Conservation (phyloP, 2,113 vertebrate genomes). For the Thryonomys swinderianus region DNA sequence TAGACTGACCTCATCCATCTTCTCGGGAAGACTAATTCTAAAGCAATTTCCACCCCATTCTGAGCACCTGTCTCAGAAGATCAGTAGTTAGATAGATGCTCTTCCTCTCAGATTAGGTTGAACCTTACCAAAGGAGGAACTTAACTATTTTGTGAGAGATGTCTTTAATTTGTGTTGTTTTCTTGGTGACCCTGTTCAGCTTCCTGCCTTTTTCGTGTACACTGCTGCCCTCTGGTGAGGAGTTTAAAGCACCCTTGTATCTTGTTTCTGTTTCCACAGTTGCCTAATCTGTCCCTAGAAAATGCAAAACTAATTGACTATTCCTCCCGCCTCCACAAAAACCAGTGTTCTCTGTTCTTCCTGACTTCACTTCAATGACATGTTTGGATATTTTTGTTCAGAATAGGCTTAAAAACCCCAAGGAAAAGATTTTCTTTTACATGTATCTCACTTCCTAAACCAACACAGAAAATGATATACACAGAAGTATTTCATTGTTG, state of each 20-base stretch:
- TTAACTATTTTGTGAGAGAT: neutral
- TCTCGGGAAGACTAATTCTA: neutral
- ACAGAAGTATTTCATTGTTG: neutral
- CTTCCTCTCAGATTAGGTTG: slow-evolving; percentile 35
- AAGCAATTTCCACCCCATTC: neutral
- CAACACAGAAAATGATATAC: neutral
- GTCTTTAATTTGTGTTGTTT: slow-evolving; percentile 4
- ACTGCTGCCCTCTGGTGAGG: slow-evolving; percentile 78
- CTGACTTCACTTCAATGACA: neutral
- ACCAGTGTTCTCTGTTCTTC: neutral
- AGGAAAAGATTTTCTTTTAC: neutral
- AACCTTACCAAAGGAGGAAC: neutral
- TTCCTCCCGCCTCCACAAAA: neutral
- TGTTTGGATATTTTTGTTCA: slow-evolving; percentile 4
- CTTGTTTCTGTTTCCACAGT: neutral
- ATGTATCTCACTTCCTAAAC: slow-evolving; percentile 29
- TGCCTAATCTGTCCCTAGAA: neutral
- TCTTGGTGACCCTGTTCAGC: neutral
- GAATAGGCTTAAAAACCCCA: neutral
- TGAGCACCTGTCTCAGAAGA: neutral
- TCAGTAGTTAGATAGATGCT: neutral
- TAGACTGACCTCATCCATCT: neutral
- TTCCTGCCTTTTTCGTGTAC: neutral
- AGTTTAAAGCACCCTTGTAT: neutral
- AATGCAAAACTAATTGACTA: neutral